Base-by-base conservation (phyloP, 2,888 invertebrate species). In the Adelphocoris suturalis region DNA sequence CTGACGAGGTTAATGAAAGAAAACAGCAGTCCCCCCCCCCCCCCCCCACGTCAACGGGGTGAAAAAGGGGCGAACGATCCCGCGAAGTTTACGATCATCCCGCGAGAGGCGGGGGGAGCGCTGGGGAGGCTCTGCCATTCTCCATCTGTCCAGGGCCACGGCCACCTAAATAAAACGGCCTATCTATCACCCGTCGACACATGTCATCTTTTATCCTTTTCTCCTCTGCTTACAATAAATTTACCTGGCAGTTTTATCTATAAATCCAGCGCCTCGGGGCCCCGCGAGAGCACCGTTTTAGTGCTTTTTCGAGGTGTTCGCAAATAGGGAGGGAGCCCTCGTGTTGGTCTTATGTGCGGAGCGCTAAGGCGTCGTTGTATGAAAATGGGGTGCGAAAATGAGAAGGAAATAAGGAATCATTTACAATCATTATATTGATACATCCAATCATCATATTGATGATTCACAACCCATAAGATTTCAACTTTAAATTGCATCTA, bases 121-220 rank as follows among this genome's bases (percentile, higher is more conserved):
- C 14, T 23, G 37, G 37, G 37, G 37, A 37, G n/a, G 57, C 16
- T 23, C 68, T 68, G 19, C 19, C 19, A n/a, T 19, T 19, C 19
- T 68, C 68, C 19, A n/a, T 19, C 11, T 61, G n/a, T 61, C n/a
- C 19, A 0, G 68, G 13, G 23, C 68, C 68, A 68, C 68, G 68
- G 68, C 68, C 68, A 27, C 68, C 82, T 48, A 82, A 86, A 86
- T 55, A 86, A 68, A 86, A 86, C 61, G 48, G 86, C 86, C 75
- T 47, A 86, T 86, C 86, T 75, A 86, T 86, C 86, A 86, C 68
- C 2, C 75, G 86, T 86, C 86, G 86, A 86, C 86, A 86, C 86
- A 86, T 68, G 68, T 68, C 68, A 68, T 86, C 86, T 86, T 86
- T 86, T 86, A 86, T 75, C 75, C 86, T 75, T 27, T 52, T 52